Percentiles rank a stretch among this genome's conserved stretches.
Conservation (phyloP, 2,797 vertebrate species). For the Cygnus olor region DNA sequence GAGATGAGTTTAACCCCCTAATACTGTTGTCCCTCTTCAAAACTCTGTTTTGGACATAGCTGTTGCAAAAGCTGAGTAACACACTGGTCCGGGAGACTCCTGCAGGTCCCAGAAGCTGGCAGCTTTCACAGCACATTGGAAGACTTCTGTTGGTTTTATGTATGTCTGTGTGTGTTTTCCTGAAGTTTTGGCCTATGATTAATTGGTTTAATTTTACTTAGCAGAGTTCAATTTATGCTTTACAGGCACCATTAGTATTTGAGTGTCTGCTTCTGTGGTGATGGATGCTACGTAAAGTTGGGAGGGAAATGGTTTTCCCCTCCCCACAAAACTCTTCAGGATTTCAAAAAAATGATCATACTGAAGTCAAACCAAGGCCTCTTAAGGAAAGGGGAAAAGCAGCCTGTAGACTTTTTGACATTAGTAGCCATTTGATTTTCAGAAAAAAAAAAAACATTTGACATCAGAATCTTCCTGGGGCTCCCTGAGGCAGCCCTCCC, state of each 20-base stretch:
- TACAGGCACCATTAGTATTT: constrained; percentile 59
- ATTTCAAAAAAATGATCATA: neutral
- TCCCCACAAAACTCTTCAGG: neutral
- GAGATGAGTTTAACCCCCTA: neutral
- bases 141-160: neutral
- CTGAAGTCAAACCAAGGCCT: neutral
- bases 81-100: neutral
- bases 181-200: constrained; percentile 40
- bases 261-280: constrained; percentile 28
- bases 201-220: constrained; percentile 62
- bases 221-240: constrained; percentile 57
- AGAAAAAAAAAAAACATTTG: neutral
- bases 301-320: constrained; percentile 11
- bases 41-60: neutral
- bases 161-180: neutral
- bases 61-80: neutral
- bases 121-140: neutral
- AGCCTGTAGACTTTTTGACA: neutral
- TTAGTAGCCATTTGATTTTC: neutral
- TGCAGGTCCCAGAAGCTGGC: neutral
- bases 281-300: constrained; percentile 23
- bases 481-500: neutral
- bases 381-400: neutral
- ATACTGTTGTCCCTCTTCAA: neutral
- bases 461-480: neutral